Conservation (phyloP, 2,888 invertebrate genomes). For the Chrysolina americana region DNA sequence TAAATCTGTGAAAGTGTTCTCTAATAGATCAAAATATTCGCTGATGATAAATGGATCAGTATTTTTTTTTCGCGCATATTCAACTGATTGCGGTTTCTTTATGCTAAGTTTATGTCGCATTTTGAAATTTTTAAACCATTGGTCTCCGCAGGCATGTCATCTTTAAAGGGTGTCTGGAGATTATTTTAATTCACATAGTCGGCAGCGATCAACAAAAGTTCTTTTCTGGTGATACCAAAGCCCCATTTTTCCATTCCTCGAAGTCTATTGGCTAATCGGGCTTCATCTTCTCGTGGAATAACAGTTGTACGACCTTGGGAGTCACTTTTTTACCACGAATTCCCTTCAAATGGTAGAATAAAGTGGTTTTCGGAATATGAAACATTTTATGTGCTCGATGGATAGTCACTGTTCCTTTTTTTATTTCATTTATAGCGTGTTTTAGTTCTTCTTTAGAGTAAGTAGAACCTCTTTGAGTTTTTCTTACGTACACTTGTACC, state of each 20-base stretch:
- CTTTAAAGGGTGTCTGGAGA: slow-evolving; percentile 53
- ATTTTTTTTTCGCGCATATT: slow-evolving; percentile 56
- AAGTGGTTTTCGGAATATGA: slow-evolving; percentile 1
- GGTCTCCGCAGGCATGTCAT: slow-evolving; percentile 53
- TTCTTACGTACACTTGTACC: slow-evolving; percentile 1
- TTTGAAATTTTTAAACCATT: slow-evolving; percentile 55
- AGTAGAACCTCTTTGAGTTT: slow-evolving; percentile 7
- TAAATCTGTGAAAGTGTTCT: too few relatives aligned
- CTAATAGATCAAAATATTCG: slow-evolving; percentile 44
- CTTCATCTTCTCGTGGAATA: too few relatives aligned
- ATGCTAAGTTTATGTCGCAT: slow-evolving; percentile 55
- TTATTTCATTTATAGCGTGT: slow-evolving; percentile 3
- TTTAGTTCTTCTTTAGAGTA: slow-evolving; percentile 5
- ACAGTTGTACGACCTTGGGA: too few relatives aligned
- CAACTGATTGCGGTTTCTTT: slow-evolving; percentile 62
- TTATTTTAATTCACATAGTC: slow-evolving; percentile 50
- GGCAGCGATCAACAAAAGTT: slow-evolving; percentile 51
- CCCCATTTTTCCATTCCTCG: not conserved
- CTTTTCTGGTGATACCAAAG: slow-evolving; percentile 43
- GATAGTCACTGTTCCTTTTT: slow-evolving; percentile 20
- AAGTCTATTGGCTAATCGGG: not conserved
- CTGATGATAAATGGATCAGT: slow-evolving; percentile 55
- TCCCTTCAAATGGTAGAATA: not conserved
- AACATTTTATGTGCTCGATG: slow-evolving; percentile 9
- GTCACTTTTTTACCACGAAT: too few relatives aligned